phyloP scores from a whole-genome alignment of 2,797 vertebrate genomes.

The Clarias laeviceps region DNA sequence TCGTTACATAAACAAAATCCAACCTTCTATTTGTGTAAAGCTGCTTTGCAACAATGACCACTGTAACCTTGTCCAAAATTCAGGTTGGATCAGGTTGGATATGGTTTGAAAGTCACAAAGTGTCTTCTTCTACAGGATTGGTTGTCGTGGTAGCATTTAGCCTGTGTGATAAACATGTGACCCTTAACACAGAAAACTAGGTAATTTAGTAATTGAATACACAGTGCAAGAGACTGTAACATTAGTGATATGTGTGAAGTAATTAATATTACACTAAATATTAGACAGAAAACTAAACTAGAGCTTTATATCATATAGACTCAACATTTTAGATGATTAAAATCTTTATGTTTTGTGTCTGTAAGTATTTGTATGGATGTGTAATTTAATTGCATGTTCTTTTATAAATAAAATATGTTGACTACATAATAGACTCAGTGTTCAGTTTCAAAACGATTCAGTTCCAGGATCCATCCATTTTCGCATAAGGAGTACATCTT shows the following conservation, averaged over 20 bases:
- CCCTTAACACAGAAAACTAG: not conserved
- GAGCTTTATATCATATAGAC: not conserved
- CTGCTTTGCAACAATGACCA: no score
- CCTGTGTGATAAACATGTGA: not conserved
- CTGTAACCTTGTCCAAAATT: not conserved
- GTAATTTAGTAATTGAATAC: not conserved
- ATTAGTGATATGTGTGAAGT: not conserved
- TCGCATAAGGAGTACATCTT: conserved; percentile 26
- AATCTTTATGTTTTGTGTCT: not conserved
- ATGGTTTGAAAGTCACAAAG: not conserved
- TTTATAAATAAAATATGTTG: not conserved
- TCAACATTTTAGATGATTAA: not conserved
- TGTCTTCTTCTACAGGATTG: not conserved
- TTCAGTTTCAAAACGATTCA: not conserved
- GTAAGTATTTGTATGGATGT: not conserved
- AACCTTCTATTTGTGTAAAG: no score
- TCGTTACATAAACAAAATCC: no score
- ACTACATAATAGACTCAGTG: not conserved
- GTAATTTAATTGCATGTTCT: not conserved
- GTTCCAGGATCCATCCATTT: conserved; percentile 6
- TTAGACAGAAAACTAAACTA: not conserved
- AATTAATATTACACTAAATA: not conserved
- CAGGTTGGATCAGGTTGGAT: not conserved
- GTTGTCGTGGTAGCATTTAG: no score
- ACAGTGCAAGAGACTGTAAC: not conserved